Base-by-base conservation (phyloP, 2,113 vertebrate species). In the Madoqua kirkii region DNA sequence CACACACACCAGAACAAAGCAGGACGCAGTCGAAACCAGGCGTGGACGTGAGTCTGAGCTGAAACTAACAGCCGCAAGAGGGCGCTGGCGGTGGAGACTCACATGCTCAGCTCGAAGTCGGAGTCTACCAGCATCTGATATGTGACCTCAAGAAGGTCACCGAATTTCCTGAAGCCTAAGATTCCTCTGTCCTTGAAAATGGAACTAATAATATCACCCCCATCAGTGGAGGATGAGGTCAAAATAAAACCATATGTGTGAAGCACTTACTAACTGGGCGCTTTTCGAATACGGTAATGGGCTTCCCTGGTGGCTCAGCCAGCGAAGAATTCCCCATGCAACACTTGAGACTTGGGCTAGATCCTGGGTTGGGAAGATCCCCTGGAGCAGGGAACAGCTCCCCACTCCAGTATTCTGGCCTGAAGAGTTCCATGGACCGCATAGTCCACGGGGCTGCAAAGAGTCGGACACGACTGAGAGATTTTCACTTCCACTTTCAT, bases 31-130 rank as follows among this genome's bases (percentile, higher is more conserved):
- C 25, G 31, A 11, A 93, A 50, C 23, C 6, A 5, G 10, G 21
- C 11, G 0, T 27, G 19, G 23, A 3, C 17, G 0, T 23, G 60
- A 16, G 5, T 12, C 0, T 15, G 31, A 17, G 3, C 36, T 19
- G 12, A 23, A 8, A 3, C 1, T 1, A 3, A 3, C 17, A 57
- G 45, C 31, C 25, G 1, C 0, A 7, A 50, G 25, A 25, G 29
- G 33, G 21, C 27, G 3, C 0, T 8, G 57, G 40, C 29, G 9
- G n/a, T 17, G 25, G 3, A 21, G 40, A 25, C 45, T 12, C 14
- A 2, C 1, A 4, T n/a, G 36, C 23, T 90, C 7, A 8, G 3
- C 48, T 45, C 19, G 14, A 13, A 91, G 52, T 31, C 16, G 0
- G 9, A 14, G 2, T 29, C 87, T 14, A 16, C 64, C 13, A 7